Evolutionary conservation across 2,888 invertebrate genomes (phyloP).

Genomic region (Suillia variegata): DNA sequence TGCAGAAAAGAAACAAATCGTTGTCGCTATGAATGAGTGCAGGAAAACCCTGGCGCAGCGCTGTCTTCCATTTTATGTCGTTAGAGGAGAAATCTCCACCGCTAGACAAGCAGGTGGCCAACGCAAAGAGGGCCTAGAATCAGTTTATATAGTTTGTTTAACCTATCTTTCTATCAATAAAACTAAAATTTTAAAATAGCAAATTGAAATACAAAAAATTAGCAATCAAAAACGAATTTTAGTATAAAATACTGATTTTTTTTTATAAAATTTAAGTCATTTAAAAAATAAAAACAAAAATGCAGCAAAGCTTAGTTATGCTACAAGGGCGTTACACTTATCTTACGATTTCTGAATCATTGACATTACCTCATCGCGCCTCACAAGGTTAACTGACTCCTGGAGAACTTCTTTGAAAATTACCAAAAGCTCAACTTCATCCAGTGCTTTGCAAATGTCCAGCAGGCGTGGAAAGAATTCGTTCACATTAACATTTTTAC

Average conservation of each 20-base stretch:
- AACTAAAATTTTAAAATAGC: not conserved
- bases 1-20: conserved; percentile 50
- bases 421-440: conserved; percentile 33
- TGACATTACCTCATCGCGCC: conserved; percentile 54
- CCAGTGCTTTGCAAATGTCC: conserved; percentile 31
- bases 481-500: conserved; percentile 24
- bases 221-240: too few species aligned
- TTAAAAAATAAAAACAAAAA: too few species aligned
- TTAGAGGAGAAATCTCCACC: too few species aligned
- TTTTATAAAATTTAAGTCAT: too few species aligned
- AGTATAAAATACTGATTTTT: too few species aligned
- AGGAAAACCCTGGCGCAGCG: conserved; percentile 39
- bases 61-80: conserved; percentile 37
- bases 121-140: conserved; percentile 42
- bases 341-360: too few species aligned
- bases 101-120: conserved; percentile 48
- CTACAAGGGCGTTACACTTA: too few species aligned
- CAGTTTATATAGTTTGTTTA: not conserved
- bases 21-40: conserved; percentile 37
- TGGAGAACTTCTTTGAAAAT: conserved; percentile 32
- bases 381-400: conserved; percentile 35
- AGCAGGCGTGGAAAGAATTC: conserved; percentile 27
- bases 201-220: too few species aligned
- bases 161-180: conserved; percentile 9
- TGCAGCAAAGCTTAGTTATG: too few species aligned